Evolutionary conservation across 2,888 invertebrate species (phyloP), one percentile per base, ranked within the genome.

Genomic region (Epinotia demarniana): DNA sequence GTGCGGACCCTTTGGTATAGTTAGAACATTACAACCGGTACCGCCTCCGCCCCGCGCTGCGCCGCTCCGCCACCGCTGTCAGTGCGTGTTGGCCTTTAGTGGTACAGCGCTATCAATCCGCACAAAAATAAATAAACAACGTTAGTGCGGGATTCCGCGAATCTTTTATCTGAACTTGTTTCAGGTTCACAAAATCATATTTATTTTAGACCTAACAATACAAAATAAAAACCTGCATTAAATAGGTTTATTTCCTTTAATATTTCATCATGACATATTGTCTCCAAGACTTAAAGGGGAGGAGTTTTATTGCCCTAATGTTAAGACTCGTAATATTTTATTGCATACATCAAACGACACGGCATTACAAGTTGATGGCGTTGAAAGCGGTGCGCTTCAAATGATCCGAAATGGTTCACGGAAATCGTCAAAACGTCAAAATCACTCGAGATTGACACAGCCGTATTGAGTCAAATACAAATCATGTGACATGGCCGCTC

Each of bases 371-470:
- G 67, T 39, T 19, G 19, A 16, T 13, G 16, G 16, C 57, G 43
- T 18, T 39, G 57, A 57, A 57, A 58, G 23, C 23, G 58, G 68
- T 58, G 57, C 23, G 58, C 46, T 23, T 23, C 68, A 1, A 33
- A 55, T 27, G 53, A 57, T 57, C 39, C 18, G 57, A 53, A 53
- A 67, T 58, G 12, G 60, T 58, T 68, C 19, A 69, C 46, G 23
- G 46, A 69, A 58, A 58, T 69, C 58, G 16, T 68, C 55, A 68
- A 68, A 11, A 58, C 18, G 68, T 68, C 67, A 58, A 19, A 19
- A 68, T 11, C 43, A 58, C 58, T 68, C 43, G 19, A 58, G 19
- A 23, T 43, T 19, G 19, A 58, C 23, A 58, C n/a, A 58, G 43
- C 13, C 16, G 16, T 66, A 53, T 66, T 11, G 53, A 16, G 2